These are phyloP conservation scores for Heterodera filipjevi DNA, from an alignment of 2,888 invertebrate genomes.

Conservation along the genomic window DNA sequence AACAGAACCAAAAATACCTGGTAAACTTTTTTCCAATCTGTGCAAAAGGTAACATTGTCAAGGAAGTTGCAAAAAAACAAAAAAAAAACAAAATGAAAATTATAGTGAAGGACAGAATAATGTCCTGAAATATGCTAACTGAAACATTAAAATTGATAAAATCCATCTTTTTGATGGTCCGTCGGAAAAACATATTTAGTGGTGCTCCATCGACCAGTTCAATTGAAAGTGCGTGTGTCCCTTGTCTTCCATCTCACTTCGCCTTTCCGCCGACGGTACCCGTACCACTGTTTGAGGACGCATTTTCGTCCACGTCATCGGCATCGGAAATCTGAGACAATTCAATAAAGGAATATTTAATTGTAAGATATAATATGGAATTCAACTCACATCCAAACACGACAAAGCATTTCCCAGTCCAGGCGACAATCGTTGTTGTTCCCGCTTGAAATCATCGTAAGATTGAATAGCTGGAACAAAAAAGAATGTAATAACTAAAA, in stretches of 20 bases:
- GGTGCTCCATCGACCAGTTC: neutral
- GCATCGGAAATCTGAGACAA: neutral
- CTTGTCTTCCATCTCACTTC: too few species aligned
- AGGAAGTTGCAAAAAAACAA: too few species aligned
- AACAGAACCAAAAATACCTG: too few species aligned
- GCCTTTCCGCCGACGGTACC: neutral
- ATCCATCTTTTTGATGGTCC: too few species aligned
- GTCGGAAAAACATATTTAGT: neutral
- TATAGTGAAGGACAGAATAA: too few species aligned
- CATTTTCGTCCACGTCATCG: neutral
- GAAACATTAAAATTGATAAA: too few species aligned
- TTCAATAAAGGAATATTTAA: neutral
- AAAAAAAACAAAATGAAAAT: too few species aligned
- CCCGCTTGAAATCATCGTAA: neutral
- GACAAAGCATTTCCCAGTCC: conserved; percentile 6
- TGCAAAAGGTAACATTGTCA: too few species aligned
- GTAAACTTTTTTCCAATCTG: too few species aligned
- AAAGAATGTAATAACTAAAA: neutral
- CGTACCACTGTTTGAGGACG: neutral
- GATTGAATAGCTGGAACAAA: neutral
- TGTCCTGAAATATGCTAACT: too few species aligned
- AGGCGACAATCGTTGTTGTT: neutral
- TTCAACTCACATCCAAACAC: neutral
- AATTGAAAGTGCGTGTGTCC: neutral
- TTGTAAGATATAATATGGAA: neutral